Percentiles rank a stretch among this genome's conserved stretches.
Evolutionary conservation across 2,113 vertebrate species (phyloP).

Genomic region (Heptranchias perlo): DNA sequence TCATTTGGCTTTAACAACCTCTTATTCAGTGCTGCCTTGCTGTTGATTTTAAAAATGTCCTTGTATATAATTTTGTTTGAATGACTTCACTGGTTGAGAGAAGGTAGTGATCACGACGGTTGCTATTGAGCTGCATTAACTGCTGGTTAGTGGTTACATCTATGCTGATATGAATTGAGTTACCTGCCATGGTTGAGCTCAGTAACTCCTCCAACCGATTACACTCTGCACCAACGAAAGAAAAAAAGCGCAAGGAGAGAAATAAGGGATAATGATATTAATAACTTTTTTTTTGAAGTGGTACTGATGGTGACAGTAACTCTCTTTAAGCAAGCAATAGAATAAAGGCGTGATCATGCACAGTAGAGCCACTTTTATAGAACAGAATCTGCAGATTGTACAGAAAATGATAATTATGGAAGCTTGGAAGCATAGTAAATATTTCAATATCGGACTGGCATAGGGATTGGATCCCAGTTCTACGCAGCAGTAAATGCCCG

Average conservation of each 20-base stretch:
- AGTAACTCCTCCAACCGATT: not conserved
- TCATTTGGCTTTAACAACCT: not conserved
- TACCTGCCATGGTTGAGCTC: slow-evolving; percentile 7
- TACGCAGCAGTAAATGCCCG: not conserved
- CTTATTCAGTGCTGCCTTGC: not conserved
- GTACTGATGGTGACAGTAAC: not conserved
- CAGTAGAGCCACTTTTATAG: not conserved
- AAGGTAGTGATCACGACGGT: not conserved
- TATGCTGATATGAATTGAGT: not conserved
- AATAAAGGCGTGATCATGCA: not conserved
- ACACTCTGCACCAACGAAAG: not conserved
- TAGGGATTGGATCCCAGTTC: not conserved
- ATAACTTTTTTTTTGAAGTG: slow-evolving; percentile 14
- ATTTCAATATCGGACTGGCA: not conserved
- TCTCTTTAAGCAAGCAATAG: not conserved
- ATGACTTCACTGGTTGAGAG: not conserved
- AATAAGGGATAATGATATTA: not conserved
- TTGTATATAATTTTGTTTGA: too few species aligned
- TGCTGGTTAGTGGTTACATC: slow-evolving; percentile 10
- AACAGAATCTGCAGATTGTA: not conserved
- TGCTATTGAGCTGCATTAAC: not conserved
- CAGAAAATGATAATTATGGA: not conserved
- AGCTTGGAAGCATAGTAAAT: not conserved
- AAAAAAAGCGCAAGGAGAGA: not conserved
- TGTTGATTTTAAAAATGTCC: not conserved